phyloP scores from a whole-genome alignment of 23 tunicate genomes.

The Styela plicata region DNA sequence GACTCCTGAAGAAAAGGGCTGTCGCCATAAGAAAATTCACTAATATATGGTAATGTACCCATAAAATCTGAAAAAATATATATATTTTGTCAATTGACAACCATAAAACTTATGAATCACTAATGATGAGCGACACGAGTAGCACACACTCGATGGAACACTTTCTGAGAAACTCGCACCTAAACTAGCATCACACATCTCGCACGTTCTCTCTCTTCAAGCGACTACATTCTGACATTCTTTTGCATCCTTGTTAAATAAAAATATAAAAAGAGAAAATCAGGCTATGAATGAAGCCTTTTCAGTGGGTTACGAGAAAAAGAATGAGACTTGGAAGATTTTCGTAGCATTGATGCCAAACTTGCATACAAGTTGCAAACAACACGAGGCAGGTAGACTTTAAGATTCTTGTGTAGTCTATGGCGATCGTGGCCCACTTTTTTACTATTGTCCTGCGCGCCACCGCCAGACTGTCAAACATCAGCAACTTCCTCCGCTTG shows the following conservation, averaged over 20 bases:
- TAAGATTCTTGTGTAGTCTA: background rate
- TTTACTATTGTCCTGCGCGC: background rate
- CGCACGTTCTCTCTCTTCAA: background rate
- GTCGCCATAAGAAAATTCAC: too few species aligned
- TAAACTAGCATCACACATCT: too few species aligned
- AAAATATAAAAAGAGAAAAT: background rate
- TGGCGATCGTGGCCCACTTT: constrained; percentile 24
- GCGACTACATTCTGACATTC: background rate
- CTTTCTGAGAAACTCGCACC: too few species aligned
- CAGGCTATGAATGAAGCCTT: background rate
- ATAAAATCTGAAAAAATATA: too few species aligned
- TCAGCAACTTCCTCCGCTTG: constrained; percentile 69
- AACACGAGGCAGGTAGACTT: constrained; percentile 1
- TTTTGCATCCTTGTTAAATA: too few species aligned
- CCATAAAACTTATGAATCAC: background rate
- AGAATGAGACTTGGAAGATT: background rate
- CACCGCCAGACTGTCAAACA: constrained; percentile 29
- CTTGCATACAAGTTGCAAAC: background rate
- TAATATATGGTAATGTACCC: too few species aligned
- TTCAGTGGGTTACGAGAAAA: background rate
- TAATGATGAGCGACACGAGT: background rate
- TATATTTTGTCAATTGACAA: too few species aligned
- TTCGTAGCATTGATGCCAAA: background rate
- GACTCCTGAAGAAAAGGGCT: too few species aligned
- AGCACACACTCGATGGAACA: too few species aligned